phyloP scores from a whole-genome alignment of 2,797 vertebrate species.

The Tapirus indicus region DNA sequence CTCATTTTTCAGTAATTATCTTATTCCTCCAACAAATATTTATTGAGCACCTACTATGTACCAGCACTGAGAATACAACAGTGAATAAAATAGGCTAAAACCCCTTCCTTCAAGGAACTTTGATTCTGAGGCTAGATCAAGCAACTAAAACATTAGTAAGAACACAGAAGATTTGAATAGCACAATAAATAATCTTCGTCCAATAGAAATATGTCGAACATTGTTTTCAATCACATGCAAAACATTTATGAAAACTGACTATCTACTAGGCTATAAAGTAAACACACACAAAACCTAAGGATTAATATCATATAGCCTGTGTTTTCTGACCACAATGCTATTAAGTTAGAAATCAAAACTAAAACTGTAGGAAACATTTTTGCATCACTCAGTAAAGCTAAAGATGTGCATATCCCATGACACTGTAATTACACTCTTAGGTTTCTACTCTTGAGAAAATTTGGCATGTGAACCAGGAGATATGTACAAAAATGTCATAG shows the following conservation, averaged over 20 bases:
- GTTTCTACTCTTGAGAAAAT: background rate
- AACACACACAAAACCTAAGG: background rate
- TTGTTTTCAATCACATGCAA: background rate
- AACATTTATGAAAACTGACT: background rate
- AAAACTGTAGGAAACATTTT: background rate
- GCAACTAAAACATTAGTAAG: background rate
- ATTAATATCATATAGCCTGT: background rate
- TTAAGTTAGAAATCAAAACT: background rate
- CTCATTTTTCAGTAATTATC: background rate
- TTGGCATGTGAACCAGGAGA: background rate
- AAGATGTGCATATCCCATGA: background rate
- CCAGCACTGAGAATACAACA: background rate
- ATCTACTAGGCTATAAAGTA: background rate
- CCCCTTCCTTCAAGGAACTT: background rate
- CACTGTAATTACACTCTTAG: background rate
- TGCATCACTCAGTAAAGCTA: background rate
- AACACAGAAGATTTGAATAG: background rate
- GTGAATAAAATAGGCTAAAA: background rate
- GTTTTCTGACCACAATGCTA: background rate
- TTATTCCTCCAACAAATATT: background rate
- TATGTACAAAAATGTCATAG: background rate
- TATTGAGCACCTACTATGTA: background rate
- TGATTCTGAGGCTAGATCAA: background rate
- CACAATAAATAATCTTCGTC: background rate
- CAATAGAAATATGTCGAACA: background rate